These are phyloP conservation scores for Notamacropus eugenii DNA, from an alignment of 2,797 vertebrate genomes.

Conservation along the genomic window DNA sequence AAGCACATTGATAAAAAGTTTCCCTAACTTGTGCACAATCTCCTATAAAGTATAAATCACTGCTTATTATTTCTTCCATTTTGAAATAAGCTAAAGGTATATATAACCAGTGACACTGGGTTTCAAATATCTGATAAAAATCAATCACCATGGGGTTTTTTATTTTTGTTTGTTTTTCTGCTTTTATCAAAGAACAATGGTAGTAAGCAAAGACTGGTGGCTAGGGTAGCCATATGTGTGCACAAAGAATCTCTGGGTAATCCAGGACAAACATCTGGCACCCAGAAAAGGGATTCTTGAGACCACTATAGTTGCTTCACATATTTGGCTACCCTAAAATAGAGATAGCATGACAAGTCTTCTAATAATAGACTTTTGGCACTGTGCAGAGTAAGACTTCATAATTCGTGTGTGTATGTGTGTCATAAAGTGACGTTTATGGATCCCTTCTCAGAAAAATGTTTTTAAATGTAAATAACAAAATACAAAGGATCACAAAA, in stretches of 20 bases:
- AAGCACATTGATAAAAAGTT: conserved; percentile 8
- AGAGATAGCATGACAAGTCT: neutral
- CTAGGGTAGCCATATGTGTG: too few relatives aligned
- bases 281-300: neutral
- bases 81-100: conserved; percentile 38
- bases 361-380: neutral
- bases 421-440: neutral
- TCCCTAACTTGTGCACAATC: conserved; percentile 14
- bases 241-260: neutral
- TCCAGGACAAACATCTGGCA: neutral
- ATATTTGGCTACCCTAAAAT: neutral
- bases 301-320: neutral
- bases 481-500: neutral
- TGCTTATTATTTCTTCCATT: neutral
- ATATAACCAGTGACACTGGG: neutral
- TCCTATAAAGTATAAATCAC: neutral
- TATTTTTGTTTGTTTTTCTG: neutral
- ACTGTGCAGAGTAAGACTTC: neutral
- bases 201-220: neutral
- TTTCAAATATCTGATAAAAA: neutral
- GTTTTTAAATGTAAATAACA: neutral
- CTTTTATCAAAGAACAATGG: neutral
- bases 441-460: neutral
- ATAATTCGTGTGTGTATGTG: neutral
- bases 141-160: neutral